Evolutionary conservation across 2,888 invertebrate species (phyloP).

Genomic region (Nymphalis urticae): DNA sequence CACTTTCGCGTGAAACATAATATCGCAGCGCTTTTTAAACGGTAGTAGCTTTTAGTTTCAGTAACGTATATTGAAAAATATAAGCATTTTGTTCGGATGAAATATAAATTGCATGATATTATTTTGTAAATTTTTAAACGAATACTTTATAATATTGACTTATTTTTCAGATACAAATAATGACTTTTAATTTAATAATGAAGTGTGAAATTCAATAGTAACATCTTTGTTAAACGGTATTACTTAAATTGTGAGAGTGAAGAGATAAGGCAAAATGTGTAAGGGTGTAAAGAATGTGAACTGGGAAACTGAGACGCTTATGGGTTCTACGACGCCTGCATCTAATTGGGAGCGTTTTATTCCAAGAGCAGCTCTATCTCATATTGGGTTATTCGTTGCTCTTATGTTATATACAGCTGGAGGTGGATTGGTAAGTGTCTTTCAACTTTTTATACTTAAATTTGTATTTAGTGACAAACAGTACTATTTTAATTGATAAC

Average conservation of each 20-base stretch:
- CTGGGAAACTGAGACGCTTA: conserved; percentile 77
- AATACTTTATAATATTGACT: background rate
- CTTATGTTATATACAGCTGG: conserved; percentile 89
- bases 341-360: conserved; percentile 80
- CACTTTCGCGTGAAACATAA: conserved; percentile 19
- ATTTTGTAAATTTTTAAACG: background rate
- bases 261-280: conserved; percentile 53
- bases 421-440: conserved; percentile 87
- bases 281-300: conserved; percentile 70
- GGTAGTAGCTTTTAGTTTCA: conserved; percentile 28
- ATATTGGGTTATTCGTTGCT: conserved; percentile 87
- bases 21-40: conserved; percentile 22
- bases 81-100: background rate
- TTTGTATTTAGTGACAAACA: background rate
- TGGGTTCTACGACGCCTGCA: conserved; percentile 65
- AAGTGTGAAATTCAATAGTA: background rate
- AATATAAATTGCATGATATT: background rate
- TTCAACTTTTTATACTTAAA: background rate
- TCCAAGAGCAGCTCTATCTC: conserved; percentile 85
- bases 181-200: conserved; percentile 14
- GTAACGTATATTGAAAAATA: conserved; percentile 8
- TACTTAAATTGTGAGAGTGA: background rate
- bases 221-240: background rate
- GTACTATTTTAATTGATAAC: too few relatives aligned
- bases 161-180: conserved; percentile 26